Evolutionary conservation across 2,113 vertebrate species (phyloP).

Genomic region (Ciconia boyciana): DNA sequence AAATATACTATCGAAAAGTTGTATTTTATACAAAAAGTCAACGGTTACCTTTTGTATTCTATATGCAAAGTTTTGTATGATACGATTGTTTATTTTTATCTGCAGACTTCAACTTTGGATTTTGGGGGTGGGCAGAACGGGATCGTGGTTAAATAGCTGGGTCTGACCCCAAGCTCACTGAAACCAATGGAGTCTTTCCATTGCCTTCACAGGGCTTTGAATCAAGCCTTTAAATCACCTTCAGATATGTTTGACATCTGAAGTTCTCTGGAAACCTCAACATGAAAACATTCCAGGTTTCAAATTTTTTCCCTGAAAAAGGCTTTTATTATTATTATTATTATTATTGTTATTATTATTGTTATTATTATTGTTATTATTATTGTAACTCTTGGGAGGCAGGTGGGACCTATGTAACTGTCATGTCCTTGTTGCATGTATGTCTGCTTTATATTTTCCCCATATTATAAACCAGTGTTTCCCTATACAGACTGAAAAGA

Average conservation of each 20-base stretch:
- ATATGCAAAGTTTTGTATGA: constrained; percentile 79
- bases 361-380: constrained; percentile 36
- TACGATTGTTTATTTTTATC: constrained; percentile 80
- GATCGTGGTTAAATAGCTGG: constrained; percentile 59
- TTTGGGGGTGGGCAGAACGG: constrained; percentile 49
- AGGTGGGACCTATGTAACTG: constrained; percentile 62
- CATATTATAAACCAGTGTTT: constrained; percentile 73
- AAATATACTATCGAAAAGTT: constrained; percentile 81
- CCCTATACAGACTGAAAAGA: constrained; percentile 64
- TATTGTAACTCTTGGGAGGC: constrained; percentile 51
- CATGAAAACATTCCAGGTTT: constrained; percentile 76
- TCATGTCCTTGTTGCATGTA: constrained; percentile 69
- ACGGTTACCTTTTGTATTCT: constrained; percentile 83
- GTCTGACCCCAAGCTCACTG: constrained; percentile 49
- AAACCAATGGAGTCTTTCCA: constrained; percentile 55
- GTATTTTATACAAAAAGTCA: constrained; percentile 84
- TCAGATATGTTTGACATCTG: constrained; percentile 62
- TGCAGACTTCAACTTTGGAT: constrained; percentile 65
- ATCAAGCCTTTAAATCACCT: constrained; percentile 51
- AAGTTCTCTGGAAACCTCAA: constrained; percentile 71
- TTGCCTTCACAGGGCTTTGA: constrained; percentile 58
- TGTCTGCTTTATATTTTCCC: constrained; percentile 70
- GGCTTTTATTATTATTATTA: constrained; percentile 32
- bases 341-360: background rate
- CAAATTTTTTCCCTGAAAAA: constrained; percentile 37